These are phyloP conservation scores for Macrotis lagotis DNA, from an alignment of 2,113 vertebrate species.

Conservation along the genomic window DNA sequence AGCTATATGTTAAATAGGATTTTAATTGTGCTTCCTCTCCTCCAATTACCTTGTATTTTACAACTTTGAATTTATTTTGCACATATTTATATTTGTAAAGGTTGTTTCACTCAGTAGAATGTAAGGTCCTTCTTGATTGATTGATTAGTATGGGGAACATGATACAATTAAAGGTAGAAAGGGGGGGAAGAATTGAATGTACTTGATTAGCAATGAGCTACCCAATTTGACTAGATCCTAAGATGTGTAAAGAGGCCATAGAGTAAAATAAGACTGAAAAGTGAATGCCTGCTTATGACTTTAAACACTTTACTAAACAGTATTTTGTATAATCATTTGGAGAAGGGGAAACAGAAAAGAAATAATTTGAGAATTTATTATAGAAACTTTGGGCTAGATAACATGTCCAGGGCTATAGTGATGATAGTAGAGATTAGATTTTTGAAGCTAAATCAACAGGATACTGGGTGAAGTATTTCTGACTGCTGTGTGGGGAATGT, in stretches of 20 bases:
- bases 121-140: background rate
- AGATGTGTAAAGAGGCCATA: background rate
- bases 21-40: background rate
- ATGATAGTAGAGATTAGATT: background rate
- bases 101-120: background rate
- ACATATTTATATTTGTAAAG: background rate
- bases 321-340: background rate
- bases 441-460: background rate
- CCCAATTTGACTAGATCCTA: background rate
- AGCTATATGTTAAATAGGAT: background rate
- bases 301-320: background rate
- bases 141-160: background rate
- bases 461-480: background rate
- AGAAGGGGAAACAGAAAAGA: background rate
- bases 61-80: background rate
- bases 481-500: background rate
- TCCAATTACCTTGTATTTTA: background rate
- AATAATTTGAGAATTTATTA: background rate
- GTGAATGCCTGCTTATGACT: background rate
- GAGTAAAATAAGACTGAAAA: background rate
- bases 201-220: too few species aligned
- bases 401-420: background rate
- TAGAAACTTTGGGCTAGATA: background rate
- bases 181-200: too few species aligned
- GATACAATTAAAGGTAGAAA: too few species aligned